phyloP scores from a whole-genome alignment of 2,888 invertebrate species.

The Tetramorium bicarinatum region DNA sequence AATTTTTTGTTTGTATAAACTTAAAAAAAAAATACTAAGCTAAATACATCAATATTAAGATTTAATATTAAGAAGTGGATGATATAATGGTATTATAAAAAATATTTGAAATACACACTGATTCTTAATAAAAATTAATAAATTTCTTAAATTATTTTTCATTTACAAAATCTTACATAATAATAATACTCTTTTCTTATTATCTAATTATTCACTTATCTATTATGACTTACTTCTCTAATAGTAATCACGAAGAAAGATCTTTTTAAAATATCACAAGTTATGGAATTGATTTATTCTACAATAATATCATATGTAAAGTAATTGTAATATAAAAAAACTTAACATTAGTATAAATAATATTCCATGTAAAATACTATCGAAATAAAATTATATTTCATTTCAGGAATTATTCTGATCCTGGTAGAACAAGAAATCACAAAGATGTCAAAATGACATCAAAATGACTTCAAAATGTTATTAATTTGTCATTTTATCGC shows the following conservation, averaged over 20 bases:
- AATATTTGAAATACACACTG: neutral
- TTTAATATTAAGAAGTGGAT: no score
- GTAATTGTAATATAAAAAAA: neutral
- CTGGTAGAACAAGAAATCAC: no score
- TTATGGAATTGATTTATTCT: constrained; percentile 2
- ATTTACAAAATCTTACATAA: neutral
- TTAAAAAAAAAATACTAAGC: no score
- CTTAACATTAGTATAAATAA: neutral
- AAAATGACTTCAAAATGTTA: no score
- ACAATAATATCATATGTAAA: neutral
- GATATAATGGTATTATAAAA: neutral
- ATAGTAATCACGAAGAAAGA: neutral
- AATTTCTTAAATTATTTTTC: neutral
- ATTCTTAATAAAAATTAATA: neutral
- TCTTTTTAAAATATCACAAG: constrained; percentile 5
- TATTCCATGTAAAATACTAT: neutral
- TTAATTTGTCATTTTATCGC: no score
- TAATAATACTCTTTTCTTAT: neutral
- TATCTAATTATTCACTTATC: no score
- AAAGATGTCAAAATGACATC: no score
- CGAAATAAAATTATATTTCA: no score
- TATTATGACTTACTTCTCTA: neutral
- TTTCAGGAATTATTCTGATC: no score
- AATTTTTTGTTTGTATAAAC: no score
- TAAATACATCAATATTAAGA: no score